Evolutionary conservation across 1,140 invertebrate species (phyloP).

Genomic region (Ceratoteleas bidentatus): DNA sequence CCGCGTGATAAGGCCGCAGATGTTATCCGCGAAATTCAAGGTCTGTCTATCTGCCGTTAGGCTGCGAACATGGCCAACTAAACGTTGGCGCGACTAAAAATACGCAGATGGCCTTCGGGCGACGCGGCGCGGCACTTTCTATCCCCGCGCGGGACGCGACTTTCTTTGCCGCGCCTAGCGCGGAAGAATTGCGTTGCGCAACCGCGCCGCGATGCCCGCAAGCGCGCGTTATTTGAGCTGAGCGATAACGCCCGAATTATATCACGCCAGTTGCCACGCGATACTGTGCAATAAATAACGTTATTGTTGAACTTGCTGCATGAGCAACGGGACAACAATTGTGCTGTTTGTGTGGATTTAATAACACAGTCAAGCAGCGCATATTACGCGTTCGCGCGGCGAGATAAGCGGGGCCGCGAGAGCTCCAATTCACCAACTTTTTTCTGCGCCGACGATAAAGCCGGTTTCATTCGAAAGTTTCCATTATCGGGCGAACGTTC

Average conservation of each 20-base stretch:
- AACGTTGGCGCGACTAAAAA: slow-evolving; percentile 81
- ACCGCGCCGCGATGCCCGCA: slow-evolving; percentile 19
- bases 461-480: slow-evolving; percentile 44
- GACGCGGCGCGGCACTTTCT: slow-evolving; percentile 47
- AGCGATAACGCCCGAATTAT: slow-evolving; percentile 35
- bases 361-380: slow-evolving; percentile 46
- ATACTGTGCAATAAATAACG: slow-evolving; percentile 52
- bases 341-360: slow-evolving; percentile 55
- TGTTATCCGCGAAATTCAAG: slow-evolving; percentile 82
- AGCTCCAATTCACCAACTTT: slow-evolving; percentile 43
- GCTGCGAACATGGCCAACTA: slow-evolving; percentile 77
- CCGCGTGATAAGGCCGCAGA: slow-evolving; percentile 80
- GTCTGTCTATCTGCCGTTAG: slow-evolving; percentile 77
- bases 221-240: slow-evolving; percentile 39
- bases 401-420: slow-evolving; percentile 30
- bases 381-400: slow-evolving; percentile 41
- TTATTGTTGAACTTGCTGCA: slow-evolving; percentile 56
- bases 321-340: slow-evolving; percentile 56
- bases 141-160: too few relatives aligned
- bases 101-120: slow-evolving; percentile 78
- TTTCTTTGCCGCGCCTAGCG: too few relatives aligned
- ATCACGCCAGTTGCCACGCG: slow-evolving; percentile 28
- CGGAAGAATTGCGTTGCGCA: slow-evolving; percentile 20
- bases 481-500: slow-evolving; percentile 24
- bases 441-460: slow-evolving; percentile 41